These are phyloP conservation scores for Thinocorus orbignyianus DNA, from an alignment of 2,113 vertebrate species.

Conservation along the genomic window DNA sequence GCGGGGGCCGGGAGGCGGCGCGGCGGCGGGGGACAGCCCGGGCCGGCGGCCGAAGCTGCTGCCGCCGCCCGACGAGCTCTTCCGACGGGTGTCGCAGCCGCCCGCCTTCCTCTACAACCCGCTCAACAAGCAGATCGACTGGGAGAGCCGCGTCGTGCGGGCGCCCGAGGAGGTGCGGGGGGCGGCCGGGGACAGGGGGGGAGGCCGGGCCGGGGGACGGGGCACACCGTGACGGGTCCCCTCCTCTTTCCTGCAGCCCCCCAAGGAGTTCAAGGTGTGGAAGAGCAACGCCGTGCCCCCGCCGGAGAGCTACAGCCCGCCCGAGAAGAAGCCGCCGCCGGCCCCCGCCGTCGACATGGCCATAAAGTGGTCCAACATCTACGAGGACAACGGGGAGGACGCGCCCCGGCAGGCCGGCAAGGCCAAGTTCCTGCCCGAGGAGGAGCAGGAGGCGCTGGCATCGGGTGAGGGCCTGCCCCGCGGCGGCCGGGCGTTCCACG, in stretches of 20 bases:
- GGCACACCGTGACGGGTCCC: not conserved
- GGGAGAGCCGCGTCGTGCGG: slow-evolving; percentile 88
- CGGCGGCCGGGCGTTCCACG: accelerated
- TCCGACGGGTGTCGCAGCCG: slow-evolving; percentile 87
- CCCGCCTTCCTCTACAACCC: slow-evolving; percentile 93
- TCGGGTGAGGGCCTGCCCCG: not conserved
- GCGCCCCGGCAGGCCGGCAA: slow-evolving; percentile 80
- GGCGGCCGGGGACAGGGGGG: not conserved
- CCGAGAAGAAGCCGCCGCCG: slow-evolving; percentile 85
- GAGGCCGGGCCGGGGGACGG: no score
- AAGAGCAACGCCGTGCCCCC: slow-evolving; percentile 89
- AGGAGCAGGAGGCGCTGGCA: slow-evolving; percentile 73
- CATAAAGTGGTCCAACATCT: slow-evolving; percentile 97
- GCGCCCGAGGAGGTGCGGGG: slow-evolving; percentile 84
- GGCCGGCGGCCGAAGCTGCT: slow-evolving; percentile 54
- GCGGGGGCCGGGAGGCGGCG: not conserved
- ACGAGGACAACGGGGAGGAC: slow-evolving; percentile 95
- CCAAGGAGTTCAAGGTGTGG: slow-evolving; percentile 89
- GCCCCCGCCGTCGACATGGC: slow-evolving; percentile 93
- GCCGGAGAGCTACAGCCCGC: slow-evolving; percentile 81
- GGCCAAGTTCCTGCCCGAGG: slow-evolving; percentile 79
- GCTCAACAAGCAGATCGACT: slow-evolving; percentile 90
- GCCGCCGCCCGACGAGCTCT: slow-evolving; percentile 88
- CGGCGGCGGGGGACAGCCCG: not conserved
- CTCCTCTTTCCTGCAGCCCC: slow-evolving; percentile 77